phyloP scores from a whole-genome alignment of 2,888 invertebrate genomes.

The Linnaemya tessellans region DNA sequence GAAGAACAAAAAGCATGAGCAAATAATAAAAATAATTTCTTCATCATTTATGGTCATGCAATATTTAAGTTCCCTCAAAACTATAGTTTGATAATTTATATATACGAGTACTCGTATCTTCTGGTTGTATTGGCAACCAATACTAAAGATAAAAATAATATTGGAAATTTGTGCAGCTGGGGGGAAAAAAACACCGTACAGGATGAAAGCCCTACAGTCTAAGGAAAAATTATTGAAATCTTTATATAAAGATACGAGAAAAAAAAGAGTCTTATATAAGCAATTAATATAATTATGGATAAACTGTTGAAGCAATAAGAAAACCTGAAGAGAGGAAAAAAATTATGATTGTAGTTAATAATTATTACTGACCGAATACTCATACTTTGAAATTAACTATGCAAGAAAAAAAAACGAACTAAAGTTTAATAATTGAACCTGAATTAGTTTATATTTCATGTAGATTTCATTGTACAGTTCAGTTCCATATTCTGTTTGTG shows the following conservation, averaged over 20 bases:
- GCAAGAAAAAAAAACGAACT: neutral
- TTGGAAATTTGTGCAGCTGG: conserved; percentile 39
- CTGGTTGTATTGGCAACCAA: conserved; percentile 47
- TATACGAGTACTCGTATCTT: no score
- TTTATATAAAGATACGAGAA: conserved; percentile 36
- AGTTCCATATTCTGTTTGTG: conserved; percentile 30
- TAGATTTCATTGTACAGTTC: conserved; percentile 17
- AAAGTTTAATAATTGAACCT: conserved; percentile 18
- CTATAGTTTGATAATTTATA: conserved; percentile 11
- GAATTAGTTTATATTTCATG: conserved; percentile 29
- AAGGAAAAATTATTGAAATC: conserved; percentile 47
- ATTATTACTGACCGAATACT: conserved; percentile 56
- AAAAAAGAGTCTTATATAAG: conserved; percentile 19
- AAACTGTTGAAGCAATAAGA: conserved; percentile 37
- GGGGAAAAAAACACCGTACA: neutral
- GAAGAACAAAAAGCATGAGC: conserved; percentile 20
- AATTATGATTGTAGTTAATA: conserved; percentile 45
- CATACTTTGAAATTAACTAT: neutral
- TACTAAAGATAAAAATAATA: conserved; percentile 48
- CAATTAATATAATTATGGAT: conserved; percentile 70
- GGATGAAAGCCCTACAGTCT: conserved; percentile 18
- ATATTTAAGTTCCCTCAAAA: conserved; percentile 19
- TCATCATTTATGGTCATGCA: conserved; percentile 42
- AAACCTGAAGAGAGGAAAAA: conserved; percentile 7
- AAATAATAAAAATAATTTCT: conserved; percentile 54